Percentiles rank a stretch among this genome's conserved stretches.
These are phyloP conservation scores for Puffinus mauretanicus DNA, from an alignment of 2,113 vertebrate genomes.

Conservation along the genomic window DNA sequence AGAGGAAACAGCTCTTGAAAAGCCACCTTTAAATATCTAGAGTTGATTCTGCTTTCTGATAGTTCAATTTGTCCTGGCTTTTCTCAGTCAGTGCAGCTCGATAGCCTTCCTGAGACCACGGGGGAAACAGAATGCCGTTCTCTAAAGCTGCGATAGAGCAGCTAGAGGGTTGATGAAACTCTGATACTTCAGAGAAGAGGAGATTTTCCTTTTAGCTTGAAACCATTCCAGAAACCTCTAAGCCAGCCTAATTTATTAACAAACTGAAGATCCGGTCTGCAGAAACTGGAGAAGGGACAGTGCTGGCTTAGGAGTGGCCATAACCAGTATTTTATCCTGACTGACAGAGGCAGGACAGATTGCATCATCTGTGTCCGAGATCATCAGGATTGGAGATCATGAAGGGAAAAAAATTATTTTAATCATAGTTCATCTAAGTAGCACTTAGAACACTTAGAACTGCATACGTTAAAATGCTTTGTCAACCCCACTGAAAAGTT, in stretches of 20 bases:
- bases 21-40: background rate
- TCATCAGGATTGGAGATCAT: background rate
- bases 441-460: background rate
- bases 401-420: background rate
- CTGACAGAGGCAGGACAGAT: background rate
- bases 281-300: background rate
- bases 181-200: background rate
- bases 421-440: background rate
- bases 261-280: background rate
- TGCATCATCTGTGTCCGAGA: background rate
- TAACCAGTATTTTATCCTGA: background rate
- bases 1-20: background rate
- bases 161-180: background rate
- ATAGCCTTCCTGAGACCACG: background rate
- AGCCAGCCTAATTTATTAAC: background rate
- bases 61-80: background rate
- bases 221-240: background rate
- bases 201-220: background rate
- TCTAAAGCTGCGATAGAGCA: background rate
- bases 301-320: background rate
- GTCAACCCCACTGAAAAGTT: background rate
- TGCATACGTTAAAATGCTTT: background rate
- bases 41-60: background rate
- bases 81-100: background rate
- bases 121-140: background rate